These are phyloP conservation scores for Drosophila eugracilis DNA, from an alignment of 1,140 invertebrate genomes.

Conservation along the genomic window DNA sequence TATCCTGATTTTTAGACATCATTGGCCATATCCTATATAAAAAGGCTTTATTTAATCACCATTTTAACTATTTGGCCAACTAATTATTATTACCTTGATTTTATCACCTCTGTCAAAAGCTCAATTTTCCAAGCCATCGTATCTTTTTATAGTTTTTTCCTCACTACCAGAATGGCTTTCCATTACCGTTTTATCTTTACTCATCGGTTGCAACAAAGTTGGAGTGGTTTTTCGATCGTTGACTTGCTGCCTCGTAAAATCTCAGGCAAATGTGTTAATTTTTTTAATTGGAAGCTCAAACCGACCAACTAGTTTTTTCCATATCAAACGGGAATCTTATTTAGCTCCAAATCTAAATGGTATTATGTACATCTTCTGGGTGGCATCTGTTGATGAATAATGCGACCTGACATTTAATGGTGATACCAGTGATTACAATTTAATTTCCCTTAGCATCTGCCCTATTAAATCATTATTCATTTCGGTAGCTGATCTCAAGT, in stretches of 20 bases:
- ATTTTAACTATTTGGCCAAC: too few relatives aligned
- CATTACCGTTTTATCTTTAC: conserved; percentile 30
- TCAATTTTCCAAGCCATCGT: background rate
- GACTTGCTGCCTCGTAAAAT: conserved; percentile 44
- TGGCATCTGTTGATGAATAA: conserved; percentile 38
- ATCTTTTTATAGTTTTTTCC: background rate
- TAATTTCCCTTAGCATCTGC: conserved; percentile 51
- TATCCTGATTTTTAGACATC: background rate
- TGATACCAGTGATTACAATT: conserved; percentile 60
- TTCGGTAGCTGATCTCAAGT: conserved; percentile 51
- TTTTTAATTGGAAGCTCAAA: conserved; percentile 23
- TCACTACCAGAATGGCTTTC: conserved; percentile 23
- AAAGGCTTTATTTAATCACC: too few relatives aligned
- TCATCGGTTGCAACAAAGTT: conserved; percentile 46
- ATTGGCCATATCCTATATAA: too few relatives aligned
- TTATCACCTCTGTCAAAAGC: too few relatives aligned
- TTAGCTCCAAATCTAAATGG: background rate
- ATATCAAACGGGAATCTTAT: background rate
- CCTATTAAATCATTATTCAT: conserved; percentile 69
- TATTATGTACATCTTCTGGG: conserved; percentile 47
- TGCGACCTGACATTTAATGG: conserved; percentile 43
- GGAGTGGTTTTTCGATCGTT: conserved; percentile 27
- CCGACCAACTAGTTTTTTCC: conserved; percentile 14
- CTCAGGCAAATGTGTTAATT: conserved; percentile 45
- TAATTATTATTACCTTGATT: too few relatives aligned